A percentile compares a stretch with the other conserved stretches of the same genome.
These are phyloP conservation scores for Turnix velox DNA, from an alignment of 2,113 vertebrate species.

Conservation along the genomic window DNA sequence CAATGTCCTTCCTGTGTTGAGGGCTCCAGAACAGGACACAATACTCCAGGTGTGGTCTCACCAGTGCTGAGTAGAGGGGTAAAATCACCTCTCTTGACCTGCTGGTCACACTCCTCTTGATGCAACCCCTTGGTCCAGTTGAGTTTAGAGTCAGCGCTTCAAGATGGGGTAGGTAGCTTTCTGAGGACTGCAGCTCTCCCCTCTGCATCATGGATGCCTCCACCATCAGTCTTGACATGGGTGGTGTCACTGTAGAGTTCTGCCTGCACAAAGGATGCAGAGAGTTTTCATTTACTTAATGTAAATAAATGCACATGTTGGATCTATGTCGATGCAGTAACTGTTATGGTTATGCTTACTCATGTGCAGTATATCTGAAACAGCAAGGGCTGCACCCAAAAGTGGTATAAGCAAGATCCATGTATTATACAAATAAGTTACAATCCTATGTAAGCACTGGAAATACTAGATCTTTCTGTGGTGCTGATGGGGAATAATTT, in stretches of 20 bases:
- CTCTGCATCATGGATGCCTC: background rate
- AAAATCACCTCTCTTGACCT: too few species aligned
- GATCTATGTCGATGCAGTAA: background rate
- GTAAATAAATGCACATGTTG: background rate
- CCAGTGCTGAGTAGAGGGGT: too few species aligned
- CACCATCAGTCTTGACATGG: background rate
- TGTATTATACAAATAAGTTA: background rate
- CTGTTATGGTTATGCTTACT: background rate
- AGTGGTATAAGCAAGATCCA: background rate
- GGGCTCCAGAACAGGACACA: too few species aligned
- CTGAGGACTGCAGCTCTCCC: background rate
- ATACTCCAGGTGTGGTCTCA: too few species aligned
- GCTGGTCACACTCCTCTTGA: too few species aligned
- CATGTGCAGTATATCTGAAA: background rate
- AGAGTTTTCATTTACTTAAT: background rate
- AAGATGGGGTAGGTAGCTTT: background rate
- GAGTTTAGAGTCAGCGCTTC: background rate
- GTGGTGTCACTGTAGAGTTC: background rate
- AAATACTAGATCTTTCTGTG: background rate
- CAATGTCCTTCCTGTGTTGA: too few species aligned
- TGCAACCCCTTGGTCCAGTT: rapidly evolving
- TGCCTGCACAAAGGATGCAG: background rate
- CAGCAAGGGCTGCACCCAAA: background rate
- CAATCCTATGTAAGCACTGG: background rate
- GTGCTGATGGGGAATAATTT: background rate